Percentiles rank a stretch among this genome's conserved stretches.
Conservation (phyloP, 2,113 vertebrate species). For the Malurus elegans region DNA sequence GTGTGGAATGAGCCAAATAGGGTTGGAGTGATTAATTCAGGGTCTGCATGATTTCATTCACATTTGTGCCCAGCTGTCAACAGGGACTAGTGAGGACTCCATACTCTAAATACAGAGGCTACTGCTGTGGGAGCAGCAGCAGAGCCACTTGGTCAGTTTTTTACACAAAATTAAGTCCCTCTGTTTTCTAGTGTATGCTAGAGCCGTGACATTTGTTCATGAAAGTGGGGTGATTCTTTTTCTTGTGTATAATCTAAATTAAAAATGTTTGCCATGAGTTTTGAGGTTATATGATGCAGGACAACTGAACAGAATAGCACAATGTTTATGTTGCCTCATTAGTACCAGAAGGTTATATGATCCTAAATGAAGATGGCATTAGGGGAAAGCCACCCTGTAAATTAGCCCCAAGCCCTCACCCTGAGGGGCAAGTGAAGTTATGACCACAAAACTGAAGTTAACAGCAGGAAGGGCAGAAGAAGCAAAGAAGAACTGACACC, state of each 20-base stretch:
- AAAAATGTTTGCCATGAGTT: not conserved
- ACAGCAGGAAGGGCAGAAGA: not conserved
- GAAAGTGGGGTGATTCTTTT: not conserved
- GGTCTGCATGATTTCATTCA: not conserved
- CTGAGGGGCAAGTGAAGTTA: not conserved
- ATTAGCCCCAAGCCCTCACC: not conserved
- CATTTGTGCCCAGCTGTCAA: not conserved
- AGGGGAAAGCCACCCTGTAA: not conserved
- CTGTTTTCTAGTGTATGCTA: not conserved
- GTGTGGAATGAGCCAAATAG: not conserved
- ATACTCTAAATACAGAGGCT: not conserved
- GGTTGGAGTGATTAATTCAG: not conserved
- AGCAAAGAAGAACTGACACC: not conserved
- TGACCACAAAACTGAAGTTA: not conserved
- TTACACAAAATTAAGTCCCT: not conserved
- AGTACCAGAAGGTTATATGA: not conserved
- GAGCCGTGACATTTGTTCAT: not conserved
- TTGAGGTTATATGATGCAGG: not conserved
- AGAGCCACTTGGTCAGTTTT: not conserved
- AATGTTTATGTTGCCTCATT: not conserved
- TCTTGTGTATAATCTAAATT: not conserved
- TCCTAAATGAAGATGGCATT: not conserved
- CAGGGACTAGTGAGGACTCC: not conserved
- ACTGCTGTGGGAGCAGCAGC: fast-evolving
- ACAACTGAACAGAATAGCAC: not conserved